Evolutionary conservation across 2,797 vertebrate genomes (phyloP), one percentile per base, ranked within the genome.

Genomic region (Oryzias sinensis): DNA sequence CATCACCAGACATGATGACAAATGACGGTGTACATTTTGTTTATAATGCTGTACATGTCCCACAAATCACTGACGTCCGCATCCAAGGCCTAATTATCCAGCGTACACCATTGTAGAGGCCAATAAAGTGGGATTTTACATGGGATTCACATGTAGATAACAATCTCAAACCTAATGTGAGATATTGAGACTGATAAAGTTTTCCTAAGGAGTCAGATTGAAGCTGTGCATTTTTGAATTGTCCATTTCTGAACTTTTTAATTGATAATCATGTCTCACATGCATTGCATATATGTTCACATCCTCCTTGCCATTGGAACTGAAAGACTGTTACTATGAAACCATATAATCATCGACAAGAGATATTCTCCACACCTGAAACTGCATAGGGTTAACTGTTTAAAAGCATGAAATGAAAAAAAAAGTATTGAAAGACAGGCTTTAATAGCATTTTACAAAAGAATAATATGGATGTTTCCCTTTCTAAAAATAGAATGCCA

Each of bases 281-380:
- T 5, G 24, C 22, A 29, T n/a, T 43, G 43, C 27, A 25, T 5
- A 15, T 46, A 25, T 13, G 43, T 29, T 18, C 43, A 44, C 13
- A 56, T 43, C 37, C 50, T 56, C 40, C 46, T 49, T 54, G 15
- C 63, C 65, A 33, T 55, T 18, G 47, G 40, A 52, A 48, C 44
- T 42, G 40, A 64, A 66, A 43, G n/a, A 25, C 22, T 64, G 77
- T 76, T 83, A 68, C 76, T 80, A 72, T 70, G 70, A 70, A 64
- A 79, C 63, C 53, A 54, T 45, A 5, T 4, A 16, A 45, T 27
- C 9, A 45, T 24, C n/a, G 40, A 29, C 37, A 33, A 66, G 49
- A 58, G 46, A 16, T 43, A 33, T 33, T 33, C 9, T 7, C 33
- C 33, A 33, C 33, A 33, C 33, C 33, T 33, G 8, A 33, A 9